A percentile compares a stretch with the other conserved stretches of the same genome.
Conservation (phyloP, 1,140 invertebrate genomes). For the Pemphigus obesinymphae region DNA sequence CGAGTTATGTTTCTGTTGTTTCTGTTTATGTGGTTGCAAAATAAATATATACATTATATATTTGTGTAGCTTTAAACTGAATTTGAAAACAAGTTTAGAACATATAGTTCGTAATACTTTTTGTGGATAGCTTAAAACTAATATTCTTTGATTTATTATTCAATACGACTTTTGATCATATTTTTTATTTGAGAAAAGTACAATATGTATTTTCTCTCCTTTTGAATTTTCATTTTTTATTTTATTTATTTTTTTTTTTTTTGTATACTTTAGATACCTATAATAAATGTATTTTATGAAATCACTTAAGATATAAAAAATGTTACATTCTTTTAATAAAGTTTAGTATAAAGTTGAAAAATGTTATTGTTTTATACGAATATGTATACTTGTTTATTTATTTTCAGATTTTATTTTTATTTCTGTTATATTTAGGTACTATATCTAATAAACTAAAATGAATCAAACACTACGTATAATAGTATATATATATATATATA, state of each 20-base stretch:
- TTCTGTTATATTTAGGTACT: background rate
- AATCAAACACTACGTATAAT: too few relatives aligned
- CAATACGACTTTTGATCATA: slow-evolving; percentile 17
- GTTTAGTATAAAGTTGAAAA: background rate
- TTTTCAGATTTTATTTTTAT: background rate
- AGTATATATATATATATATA: too few relatives aligned
- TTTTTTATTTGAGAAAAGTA: background rate
- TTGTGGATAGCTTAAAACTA: background rate
- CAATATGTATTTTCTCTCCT: background rate
- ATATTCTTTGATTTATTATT: slow-evolving; percentile 4
- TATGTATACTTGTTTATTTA: background rate
- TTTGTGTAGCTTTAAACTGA: background rate
- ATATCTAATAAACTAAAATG: background rate
- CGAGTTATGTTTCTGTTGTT: too few relatives aligned
- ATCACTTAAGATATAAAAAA: background rate
- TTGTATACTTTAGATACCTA: background rate
- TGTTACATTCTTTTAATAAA: background rate
- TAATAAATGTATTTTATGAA: background rate
- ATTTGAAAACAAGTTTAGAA: background rate
- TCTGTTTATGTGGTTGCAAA: too few relatives aligned
- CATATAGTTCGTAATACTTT: background rate
- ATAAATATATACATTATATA: background rate
- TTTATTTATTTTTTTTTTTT: background rate
- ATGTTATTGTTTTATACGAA: background rate
- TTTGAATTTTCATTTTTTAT: too few relatives aligned